Conservation (phyloP, 2,113 vertebrate species). For the Trichomycterus rosablanca region DNA sequence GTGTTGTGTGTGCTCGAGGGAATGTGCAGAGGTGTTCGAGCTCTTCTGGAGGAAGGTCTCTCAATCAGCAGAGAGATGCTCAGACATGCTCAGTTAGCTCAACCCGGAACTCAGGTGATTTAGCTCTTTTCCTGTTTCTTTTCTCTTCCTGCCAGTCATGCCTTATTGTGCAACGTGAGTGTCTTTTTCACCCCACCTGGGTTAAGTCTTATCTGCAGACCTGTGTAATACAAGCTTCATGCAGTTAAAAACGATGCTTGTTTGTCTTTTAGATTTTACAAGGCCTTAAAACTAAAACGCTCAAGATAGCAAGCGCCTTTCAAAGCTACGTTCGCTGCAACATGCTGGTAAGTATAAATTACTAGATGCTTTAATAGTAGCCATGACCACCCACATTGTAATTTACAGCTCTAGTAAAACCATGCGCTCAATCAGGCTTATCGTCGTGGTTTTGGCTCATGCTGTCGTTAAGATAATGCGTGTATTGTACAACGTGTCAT, state of each 20-base stretch:
- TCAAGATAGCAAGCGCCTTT: slow-evolving; percentile 65
- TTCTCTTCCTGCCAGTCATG: not conserved
- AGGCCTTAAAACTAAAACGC: slow-evolving; percentile 64
- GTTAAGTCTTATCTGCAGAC: too few species aligned
- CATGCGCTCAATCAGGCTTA: slow-evolving; percentile 56
- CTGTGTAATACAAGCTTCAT: too few species aligned
- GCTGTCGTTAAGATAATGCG: slow-evolving; percentile 52
- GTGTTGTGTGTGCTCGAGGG: slow-evolving; percentile 66
- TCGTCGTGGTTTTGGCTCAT: slow-evolving; percentile 42
- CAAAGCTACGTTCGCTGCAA: slow-evolving; percentile 65
- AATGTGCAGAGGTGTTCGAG: slow-evolving; percentile 63
- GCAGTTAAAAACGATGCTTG: not conserved
- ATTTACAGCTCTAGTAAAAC: slow-evolving; percentile 56
- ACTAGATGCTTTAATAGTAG: slow-evolving; percentile 42
- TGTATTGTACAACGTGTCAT: slow-evolving; percentile 60
- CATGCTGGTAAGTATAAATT: slow-evolving; percentile 67
- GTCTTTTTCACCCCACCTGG: not conserved
- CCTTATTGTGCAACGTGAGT: not conserved
- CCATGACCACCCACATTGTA: slow-evolving; percentile 23
- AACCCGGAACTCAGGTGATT: slow-evolving; percentile 69
- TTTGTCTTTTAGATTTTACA: slow-evolving; percentile 65
- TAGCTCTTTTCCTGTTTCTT: not conserved
- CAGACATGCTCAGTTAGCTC: slow-evolving; percentile 60
- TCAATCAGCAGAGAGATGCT: slow-evolving; percentile 62
- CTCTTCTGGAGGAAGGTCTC: slow-evolving; percentile 67